Evolutionary conservation across 2,888 invertebrate species (phyloP), one percentile per base, ranked within the genome.

Genomic region (Ochropacha duplaris): DNA sequence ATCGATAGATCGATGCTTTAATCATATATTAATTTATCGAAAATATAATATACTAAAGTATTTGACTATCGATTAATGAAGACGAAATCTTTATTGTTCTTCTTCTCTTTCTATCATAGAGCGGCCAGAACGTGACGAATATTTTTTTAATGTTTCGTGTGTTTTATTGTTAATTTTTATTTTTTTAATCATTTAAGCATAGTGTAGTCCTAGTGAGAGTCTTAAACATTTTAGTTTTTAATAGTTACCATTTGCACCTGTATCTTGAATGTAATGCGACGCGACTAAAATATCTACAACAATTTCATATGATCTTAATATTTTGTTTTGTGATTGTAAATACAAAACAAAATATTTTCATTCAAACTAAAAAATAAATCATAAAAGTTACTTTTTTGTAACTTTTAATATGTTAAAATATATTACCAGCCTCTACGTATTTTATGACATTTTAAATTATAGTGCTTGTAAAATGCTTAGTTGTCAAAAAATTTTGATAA

Each of bases 31-130:
- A 4, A 5, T 24, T 4, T 24, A 5, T 24, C 2, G 24, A 24
- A 4, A 24, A 4, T 24, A 24, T 24, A 24, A 24, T 24, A n/a
- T n/a, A n/a, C n/a, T n/a, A n/a, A n/a, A n/a, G 16, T 16, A 19
- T 44, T 39, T 44, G 19, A 44, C 39, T n/a, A 16, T 39, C 5
- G 6, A 16, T 44, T 16, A 19, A 44, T 19, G 16, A 52, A 52
- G 34, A 52, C 34, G 26, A 50, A 50, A 50, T 3, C n/a, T 16
- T 52, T 60, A 36, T 51, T 73, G 77, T 80, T 84, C 79, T 80
- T 79, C 83, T 84, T 74, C 81, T 85, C 82, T 85, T 78, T 60
- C 59, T 57, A 57, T 73, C 71, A 64, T 80, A 86, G 82, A 87
- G 85, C 73, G 72, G 83, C 60, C 74, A 72, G 83, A 86, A 86